These are phyloP conservation scores for Portunus trituberculatus DNA, from an alignment of 1,140 invertebrate genomes.

Conservation along the genomic window DNA sequence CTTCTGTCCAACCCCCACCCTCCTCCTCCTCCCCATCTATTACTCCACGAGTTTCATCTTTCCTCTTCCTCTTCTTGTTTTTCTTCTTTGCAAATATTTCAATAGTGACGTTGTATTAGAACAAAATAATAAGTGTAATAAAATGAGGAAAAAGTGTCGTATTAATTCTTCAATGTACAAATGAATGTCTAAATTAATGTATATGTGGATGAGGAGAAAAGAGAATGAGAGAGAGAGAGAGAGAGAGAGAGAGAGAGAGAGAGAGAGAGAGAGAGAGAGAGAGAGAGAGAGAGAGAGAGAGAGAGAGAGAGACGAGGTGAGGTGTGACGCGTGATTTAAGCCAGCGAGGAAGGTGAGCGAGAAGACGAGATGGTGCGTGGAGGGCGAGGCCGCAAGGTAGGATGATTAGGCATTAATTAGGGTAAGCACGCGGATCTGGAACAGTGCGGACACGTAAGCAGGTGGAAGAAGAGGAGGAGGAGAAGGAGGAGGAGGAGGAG, in stretches of 20 bases:
- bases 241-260: conserved; percentile 17
- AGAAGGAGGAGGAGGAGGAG: background rate
- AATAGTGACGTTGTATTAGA: too few species aligned
- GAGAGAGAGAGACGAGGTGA: background rate
- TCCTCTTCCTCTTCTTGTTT: background rate
- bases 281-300: conserved; percentile 10
- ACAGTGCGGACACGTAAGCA: background rate
- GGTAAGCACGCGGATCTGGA: background rate
- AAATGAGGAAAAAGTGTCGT: background rate
- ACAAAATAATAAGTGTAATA: background rate
- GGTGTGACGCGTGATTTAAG: too few species aligned
- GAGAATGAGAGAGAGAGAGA: background rate
- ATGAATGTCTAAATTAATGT: too few species aligned
- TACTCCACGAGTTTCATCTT: too few species aligned
- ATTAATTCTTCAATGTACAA: too few species aligned
- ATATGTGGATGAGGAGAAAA: background rate
- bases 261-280: background rate
- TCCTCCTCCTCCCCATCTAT: too few species aligned
- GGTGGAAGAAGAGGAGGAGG: background rate
- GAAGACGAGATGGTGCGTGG: background rate
- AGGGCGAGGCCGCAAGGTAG: background rate
- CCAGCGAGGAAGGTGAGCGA: background rate
- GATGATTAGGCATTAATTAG: conserved; percentile 7
- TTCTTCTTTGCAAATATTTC: background rate
- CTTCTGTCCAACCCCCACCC: too few species aligned